A percentile compares a stretch with the other conserved stretches of the same genome.
These are phyloP conservation scores for Lithophane socia DNA, from an alignment of 2,888 invertebrate species.

Conservation along the genomic window DNA sequence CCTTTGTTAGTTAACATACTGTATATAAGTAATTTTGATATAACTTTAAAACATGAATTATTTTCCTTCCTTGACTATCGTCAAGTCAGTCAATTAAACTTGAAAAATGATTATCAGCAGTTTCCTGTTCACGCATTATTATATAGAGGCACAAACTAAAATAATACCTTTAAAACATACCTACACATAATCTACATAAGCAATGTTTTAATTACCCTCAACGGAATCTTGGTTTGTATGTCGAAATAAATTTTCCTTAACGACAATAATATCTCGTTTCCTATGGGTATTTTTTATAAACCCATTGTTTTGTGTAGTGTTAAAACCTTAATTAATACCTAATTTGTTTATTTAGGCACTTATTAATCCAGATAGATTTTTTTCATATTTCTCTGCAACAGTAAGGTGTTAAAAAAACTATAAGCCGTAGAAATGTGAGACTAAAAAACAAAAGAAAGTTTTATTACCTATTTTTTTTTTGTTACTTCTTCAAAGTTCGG, in stretches of 20 bases:
- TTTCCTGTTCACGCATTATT: constrained; percentile 49
- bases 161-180: background rate
- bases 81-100: constrained; percentile 15
- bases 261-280: background rate
- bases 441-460: background rate
- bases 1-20: too few species aligned
- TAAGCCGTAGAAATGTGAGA: constrained; percentile 14
- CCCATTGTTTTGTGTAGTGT: constrained; percentile 11
- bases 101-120: constrained; percentile 23
- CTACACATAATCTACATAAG: background rate
- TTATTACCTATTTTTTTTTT: background rate
- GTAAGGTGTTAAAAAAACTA: background rate
- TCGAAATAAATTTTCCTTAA: constrained; percentile 29
- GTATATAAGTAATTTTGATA: too few species aligned
- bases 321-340: constrained; percentile 7
- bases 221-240: constrained; percentile 25
- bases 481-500: constrained; percentile 3
- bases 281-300: constrained; percentile 23
- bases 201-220: constrained; percentile 43
- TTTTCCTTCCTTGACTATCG: background rate
- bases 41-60: background rate
- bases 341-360: background rate
- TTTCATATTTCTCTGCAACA: background rate
- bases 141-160: constrained; percentile 13
- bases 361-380: background rate